A percentile compares a stretch with the other conserved stretches of the same genome.
Evolutionary conservation across 2,113 vertebrate genomes (phyloP).

Genomic region (Sula dactylatra): DNA sequence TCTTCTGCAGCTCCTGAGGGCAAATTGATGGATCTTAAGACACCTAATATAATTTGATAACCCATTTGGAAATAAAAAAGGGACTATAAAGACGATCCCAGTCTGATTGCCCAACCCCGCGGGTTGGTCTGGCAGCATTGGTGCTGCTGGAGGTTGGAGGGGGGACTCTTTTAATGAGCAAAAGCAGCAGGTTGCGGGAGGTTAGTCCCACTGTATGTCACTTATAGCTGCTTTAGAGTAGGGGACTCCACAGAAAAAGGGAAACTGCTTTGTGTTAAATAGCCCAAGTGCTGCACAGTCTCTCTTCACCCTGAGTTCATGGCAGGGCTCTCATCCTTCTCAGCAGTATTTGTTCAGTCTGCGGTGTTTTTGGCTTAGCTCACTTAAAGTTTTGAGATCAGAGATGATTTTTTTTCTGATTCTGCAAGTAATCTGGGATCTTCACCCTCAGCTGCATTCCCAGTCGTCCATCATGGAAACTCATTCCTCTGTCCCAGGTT

Average conservation of each 20-base stretch:
- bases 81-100: neutral
- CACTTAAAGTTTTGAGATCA: neutral
- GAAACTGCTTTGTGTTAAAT: neutral
- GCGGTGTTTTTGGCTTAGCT: fast-evolving
- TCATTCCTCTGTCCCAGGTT: neutral
- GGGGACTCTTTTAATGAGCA: neutral
- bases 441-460: neutral
- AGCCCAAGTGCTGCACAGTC: neutral
- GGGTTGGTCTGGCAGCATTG: neutral
- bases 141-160: neutral
- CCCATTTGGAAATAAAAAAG: neutral
- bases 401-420: neutral
- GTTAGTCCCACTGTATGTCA: fast-evolving
- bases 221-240: neutral
- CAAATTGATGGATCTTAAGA: neutral
- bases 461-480: fast-evolving
- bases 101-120: neutral
- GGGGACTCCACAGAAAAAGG: neutral
- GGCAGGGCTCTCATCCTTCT: neutral
- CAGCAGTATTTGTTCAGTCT: neutral
- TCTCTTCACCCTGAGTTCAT: neutral
- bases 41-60: neutral
- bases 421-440: neutral
- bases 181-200: neutral
- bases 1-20: neutral